Percentiles rank a stretch among this genome's conserved stretches.
Conservation (phyloP, 2,113 vertebrate species). For the Xyliphius kryptos region DNA sequence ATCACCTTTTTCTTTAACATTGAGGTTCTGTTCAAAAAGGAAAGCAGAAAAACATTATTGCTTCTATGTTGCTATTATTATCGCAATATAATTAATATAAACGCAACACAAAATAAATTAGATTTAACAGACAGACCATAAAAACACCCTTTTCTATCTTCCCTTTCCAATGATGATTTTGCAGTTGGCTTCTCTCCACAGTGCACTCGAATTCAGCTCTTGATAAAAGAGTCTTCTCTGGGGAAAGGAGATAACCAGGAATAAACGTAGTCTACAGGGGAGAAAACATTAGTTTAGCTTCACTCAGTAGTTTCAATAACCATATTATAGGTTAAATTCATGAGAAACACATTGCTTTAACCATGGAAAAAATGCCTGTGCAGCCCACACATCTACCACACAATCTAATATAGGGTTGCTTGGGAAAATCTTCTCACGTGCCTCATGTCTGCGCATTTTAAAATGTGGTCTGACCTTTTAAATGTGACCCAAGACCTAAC, state of each 20-base stretch:
- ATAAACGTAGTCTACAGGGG: neutral
- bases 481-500: neutral
- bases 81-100: too few species aligned
- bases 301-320: too few species aligned
- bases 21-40: neutral
- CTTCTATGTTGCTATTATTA: too few species aligned
- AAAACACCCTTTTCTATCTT: too few species aligned
- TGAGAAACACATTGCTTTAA: neutral
- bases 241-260: neutral
- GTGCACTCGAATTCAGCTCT: neutral
- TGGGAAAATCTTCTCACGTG: constrained; percentile 10
- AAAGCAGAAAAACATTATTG: neutral
- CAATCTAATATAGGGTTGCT: neutral
- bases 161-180: neutral
- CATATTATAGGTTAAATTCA: too few species aligned
- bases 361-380: neutral
- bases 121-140: neutral
- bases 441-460: neutral
- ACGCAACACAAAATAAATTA: too few species aligned
- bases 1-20: neutral
- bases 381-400: constrained; percentile 8
- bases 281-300: too few species aligned
- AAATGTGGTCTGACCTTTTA: constrained; percentile 21
- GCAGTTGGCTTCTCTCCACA: neutral
- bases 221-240: neutral